A percentile compares a stretch with the other conserved stretches of the same genome.
Conservation (phyloP, 2,113 vertebrate genomes). For the Argyrosomus japonicus region DNA sequence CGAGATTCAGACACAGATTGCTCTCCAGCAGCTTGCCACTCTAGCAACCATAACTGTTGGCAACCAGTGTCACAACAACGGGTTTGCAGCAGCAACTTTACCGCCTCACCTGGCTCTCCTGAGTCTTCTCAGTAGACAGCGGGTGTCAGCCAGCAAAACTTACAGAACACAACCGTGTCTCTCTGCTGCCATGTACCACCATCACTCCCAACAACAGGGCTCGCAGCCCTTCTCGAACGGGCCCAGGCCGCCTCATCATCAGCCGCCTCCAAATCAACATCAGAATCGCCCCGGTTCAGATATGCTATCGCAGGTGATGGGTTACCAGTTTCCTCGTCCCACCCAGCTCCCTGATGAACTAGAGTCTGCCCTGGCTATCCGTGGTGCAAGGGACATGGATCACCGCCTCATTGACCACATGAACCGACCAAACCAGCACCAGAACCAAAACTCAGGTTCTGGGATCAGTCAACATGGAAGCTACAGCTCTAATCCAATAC, state of each 20-base stretch:
- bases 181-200: slow-evolving; percentile 84
- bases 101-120: slow-evolving; percentile 78
- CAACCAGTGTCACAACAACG: slow-evolving; percentile 56
- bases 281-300: slow-evolving; percentile 44
- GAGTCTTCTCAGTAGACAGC: slow-evolving; percentile 80
- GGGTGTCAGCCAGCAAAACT: slow-evolving; percentile 34
- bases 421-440: slow-evolving; percentile 56
- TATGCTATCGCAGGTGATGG: slow-evolving; percentile 73
- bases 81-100: slow-evolving; percentile 24
- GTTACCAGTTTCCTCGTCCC: slow-evolving; percentile 83
- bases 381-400: slow-evolving; percentile 78
- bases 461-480: slow-evolving; percentile 64
- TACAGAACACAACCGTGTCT: slow-evolving; percentile 4
- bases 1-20: slow-evolving; percentile 87
- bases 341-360: slow-evolving; percentile 78
- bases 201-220: slow-evolving; percentile 87
- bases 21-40: slow-evolving; percentile 85
- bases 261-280: slow-evolving; percentile 76
- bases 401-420: slow-evolving; percentile 84
- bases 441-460: slow-evolving; percentile 52
- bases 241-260: slow-evolving; percentile 77
- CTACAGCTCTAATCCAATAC: slow-evolving; percentile 45
- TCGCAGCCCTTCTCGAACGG: slow-evolving; percentile 78
- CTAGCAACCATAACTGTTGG: slow-evolving; percentile 66
- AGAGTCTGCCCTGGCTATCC: slow-evolving; percentile 75